Base-by-base conservation (phyloP, 2,797 vertebrate species). In the Halcyon smyrnensis region DNA sequence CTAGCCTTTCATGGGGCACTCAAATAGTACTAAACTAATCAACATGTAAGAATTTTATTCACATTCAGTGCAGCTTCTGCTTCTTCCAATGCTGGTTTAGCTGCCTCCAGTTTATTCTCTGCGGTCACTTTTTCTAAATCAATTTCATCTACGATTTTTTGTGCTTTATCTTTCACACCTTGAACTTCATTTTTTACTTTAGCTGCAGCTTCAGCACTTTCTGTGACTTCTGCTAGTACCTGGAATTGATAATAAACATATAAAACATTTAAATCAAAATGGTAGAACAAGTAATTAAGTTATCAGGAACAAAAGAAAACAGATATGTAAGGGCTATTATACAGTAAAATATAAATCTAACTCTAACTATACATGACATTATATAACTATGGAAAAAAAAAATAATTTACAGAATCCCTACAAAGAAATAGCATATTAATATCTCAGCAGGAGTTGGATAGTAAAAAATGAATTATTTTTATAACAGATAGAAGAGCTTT, bases 201-300 rank as follows among this genome's bases (percentile, higher is more conserved):
- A 39, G 98, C 96, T 81, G 99, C 98, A 17, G 98, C 99, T 84
- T 98, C 97, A 77, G 99, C 98, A 85, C 97, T 99, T 80, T 97
- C 87, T 30, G 98, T 99, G 86, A 99, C 99, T 98, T 99, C 98
- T 87, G 98, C 98, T 93, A 99, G 84, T 32, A 99, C 98, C 99
- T 99, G 77, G n/a, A 77, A 87, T 81, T 89, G 32, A 65, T 45
- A 81, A 81, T 30, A 91, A 89, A 79, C 25, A 62, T 16, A 82
- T 39, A 43, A 78, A 82, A 65, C 39, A 14, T 54, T 37, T 37
- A 68, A 54, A 74, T 45, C 30, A 74, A 86, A 90, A 83, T 56
- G 24, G 24, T 82, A 36, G 16, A 90, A 59, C 8, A 54, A 71
- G 53, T 18, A 3, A 57, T 39, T 83, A 60, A 64, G 11, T 50